phyloP scores from a whole-genome alignment of 2,797 vertebrate genomes.

The Urocyon cinereoargenteus region DNA sequence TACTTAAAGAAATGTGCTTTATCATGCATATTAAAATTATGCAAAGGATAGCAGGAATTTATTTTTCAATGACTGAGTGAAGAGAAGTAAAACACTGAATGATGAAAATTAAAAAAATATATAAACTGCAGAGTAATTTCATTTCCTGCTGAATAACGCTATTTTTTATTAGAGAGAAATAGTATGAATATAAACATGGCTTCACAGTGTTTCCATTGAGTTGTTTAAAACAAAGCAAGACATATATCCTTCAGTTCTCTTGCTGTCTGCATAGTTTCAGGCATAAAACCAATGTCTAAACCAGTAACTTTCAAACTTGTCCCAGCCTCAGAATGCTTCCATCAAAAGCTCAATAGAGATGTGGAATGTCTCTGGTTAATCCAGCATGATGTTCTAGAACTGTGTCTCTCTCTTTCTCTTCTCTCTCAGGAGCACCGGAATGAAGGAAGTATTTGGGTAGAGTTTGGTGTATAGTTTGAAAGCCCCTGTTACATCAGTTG shows the following conservation, averaged over 20 bases:
- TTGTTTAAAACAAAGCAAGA: neutral
- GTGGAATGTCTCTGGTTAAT: neutral
- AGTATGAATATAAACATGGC: neutral
- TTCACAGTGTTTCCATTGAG: neutral
- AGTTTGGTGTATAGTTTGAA: neutral
- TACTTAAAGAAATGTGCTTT: conserved; percentile 27
- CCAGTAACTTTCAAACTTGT: neutral
- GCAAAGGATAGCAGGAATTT: neutral
- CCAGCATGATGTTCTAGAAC: neutral
- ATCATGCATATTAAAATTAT: conserved; percentile 4
- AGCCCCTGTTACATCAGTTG: neutral
- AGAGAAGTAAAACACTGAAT: neutral
- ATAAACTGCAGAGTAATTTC: neutral
- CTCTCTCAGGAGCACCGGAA: neutral
- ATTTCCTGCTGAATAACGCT: neutral
- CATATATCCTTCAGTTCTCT: neutral
- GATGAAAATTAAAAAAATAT: neutral
- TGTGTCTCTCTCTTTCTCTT: neutral
- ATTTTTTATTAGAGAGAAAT: neutral
- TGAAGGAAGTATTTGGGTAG: neutral
- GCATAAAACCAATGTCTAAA: neutral
- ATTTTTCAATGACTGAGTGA: conserved; percentile 8
- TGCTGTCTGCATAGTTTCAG: neutral
- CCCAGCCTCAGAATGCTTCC: neutral
- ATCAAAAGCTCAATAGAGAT: neutral